Evolutionary conservation across 2,113 vertebrate genomes (phyloP), one percentile per base, ranked within the genome.

Genomic region (Hymenochirus boettgeri): DNA sequence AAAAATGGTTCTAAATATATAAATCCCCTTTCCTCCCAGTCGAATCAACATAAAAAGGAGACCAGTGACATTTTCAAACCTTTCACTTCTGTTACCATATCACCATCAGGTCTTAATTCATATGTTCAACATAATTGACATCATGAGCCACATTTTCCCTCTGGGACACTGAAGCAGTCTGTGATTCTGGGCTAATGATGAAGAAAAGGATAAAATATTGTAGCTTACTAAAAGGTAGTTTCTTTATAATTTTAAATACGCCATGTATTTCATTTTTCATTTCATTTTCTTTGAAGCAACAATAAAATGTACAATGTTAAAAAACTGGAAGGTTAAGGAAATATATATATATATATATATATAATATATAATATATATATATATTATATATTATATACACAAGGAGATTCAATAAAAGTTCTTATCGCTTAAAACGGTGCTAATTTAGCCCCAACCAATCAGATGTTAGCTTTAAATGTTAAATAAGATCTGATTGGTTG

Each of bases 1-100:
- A 18, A 5, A 54, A 55, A 63, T 54, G 18, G 27, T 54, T 27
- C 31, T 10, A 54, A 54, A 39, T 55, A 2, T 63, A n/a, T n/a
- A n/a, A 63, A 63, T 63, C 35, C 61, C 51, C 31, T 29, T 63
- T 63, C 61, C 61, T 63, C 61, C 51, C 61, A 54, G 51, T 23
- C 42, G 50, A 27, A 60, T 60, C 3, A 46, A 23, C 46, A 10
- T 26, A 46, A 42, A 33, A 52, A 37, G 48, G 23, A 39, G 45
- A 5, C 61, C 35, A 63, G 21, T 55, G 51, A 22, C 24, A 63
- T 63, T 63, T 54, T 19, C 54, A 54, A 54, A 42, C 31, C 17
- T 42, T 55, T 50, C 35, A 26, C 23, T 63, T 24, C 35, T 45
- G 61, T 63, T 45, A 54, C 50, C 8, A 15, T 23, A 37, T 63